A percentile compares a stretch with the other conserved stretches of the same genome.
Conservation (phyloP, 2,113 vertebrate species). For the Lamprotornis superbus region DNA sequence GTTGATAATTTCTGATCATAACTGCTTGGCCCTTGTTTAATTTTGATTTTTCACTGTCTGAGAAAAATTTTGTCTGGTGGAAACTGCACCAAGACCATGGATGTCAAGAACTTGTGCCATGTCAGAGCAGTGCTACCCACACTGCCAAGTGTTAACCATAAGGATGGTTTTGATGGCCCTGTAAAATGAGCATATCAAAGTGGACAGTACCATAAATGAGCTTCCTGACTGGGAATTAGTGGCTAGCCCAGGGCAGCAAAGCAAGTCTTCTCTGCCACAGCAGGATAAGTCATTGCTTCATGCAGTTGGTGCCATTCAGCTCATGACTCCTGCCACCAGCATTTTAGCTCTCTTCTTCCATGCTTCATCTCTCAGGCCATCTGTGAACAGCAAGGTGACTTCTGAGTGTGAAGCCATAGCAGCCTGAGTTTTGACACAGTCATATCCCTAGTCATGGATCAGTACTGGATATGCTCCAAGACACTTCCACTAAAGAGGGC, state of each 20-base stretch:
- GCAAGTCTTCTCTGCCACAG: not conserved
- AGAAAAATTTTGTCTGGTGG: not conserved
- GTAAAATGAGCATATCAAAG: not conserved
- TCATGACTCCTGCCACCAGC: slow-evolving; percentile 32
- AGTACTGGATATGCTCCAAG: slow-evolving; percentile 28
- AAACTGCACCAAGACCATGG: not conserved
- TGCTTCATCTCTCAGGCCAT: slow-evolving; percentile 63
- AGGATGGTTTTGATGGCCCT: not conserved
- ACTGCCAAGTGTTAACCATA: not conserved
- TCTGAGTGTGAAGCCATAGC: not conserved
- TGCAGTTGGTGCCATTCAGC: not conserved
- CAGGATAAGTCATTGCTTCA: not conserved
- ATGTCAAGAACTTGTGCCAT: not conserved
- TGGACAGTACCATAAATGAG: not conserved
- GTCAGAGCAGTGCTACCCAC: not conserved
- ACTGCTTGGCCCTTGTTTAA: not conserved
- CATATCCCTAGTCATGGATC: not conserved
- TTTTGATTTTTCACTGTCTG: not conserved
- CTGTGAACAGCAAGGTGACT: slow-evolving; percentile 54
- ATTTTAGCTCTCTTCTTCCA: slow-evolving; percentile 7
- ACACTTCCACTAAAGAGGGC: not conserved
- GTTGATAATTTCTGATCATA: not conserved
- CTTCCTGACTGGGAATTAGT: not conserved
- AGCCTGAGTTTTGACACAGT: not conserved
- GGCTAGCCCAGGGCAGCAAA: not conserved